Evolutionary conservation across 2,113 vertebrate genomes (phyloP).

Genomic region (Ictidomys tridecemlineatus): DNA sequence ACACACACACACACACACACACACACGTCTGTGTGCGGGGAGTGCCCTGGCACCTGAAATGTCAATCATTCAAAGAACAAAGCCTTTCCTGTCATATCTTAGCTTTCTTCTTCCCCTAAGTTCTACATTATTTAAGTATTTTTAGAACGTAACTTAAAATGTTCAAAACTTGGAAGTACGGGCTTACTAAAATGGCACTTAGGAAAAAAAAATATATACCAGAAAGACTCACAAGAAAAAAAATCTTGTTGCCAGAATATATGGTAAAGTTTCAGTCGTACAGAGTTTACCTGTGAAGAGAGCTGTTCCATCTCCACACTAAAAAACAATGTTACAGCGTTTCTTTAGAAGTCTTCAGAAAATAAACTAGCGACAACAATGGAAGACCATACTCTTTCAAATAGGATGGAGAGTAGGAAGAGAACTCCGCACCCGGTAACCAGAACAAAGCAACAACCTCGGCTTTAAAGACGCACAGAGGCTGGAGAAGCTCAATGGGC

Average conservation of each 20-base stretch:
- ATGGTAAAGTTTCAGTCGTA: background rate
- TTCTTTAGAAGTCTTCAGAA: background rate
- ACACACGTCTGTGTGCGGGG: background rate
- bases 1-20: background rate
- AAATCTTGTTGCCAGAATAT: background rate
- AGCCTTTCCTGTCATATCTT: background rate
- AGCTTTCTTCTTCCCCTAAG: background rate
- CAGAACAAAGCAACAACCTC: conserved; percentile 71
- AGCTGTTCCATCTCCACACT: background rate
- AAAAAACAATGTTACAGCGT: background rate
- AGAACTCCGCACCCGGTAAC: conserved; percentile 38
- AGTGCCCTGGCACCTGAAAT: background rate
- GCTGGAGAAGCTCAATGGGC: background rate
- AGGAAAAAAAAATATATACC: background rate
- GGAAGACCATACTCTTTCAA: background rate
- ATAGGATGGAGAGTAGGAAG: background rate
- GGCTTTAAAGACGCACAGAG: background rate
- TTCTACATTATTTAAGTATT: background rate
- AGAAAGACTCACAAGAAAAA: background rate
- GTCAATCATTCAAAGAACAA: conserved; percentile 69
- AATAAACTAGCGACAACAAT: conserved; percentile 22
- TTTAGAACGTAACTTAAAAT: background rate
- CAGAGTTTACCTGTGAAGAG: background rate
- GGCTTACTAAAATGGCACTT: conserved; percentile 20
- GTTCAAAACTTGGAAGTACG: conserved; percentile 23